Base-by-base conservation (phyloP, 2,888 invertebrate genomes). In the Oligia latruncula region DNA sequence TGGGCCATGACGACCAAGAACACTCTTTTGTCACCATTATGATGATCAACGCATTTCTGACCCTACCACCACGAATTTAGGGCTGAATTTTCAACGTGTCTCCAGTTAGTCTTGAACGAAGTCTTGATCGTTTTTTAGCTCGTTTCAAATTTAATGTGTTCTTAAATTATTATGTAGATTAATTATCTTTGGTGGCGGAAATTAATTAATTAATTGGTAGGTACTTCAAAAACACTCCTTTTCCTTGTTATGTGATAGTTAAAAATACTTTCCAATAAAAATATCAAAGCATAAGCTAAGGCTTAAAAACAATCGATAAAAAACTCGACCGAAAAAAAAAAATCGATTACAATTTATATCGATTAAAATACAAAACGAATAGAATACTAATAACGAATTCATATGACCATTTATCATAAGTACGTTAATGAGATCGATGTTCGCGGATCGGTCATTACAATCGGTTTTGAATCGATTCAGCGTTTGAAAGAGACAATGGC, bases 1-100 rank as follows among this genome's bases (percentile, higher is more conserved):
- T 97, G 92, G 96, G 96, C 94, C 96, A 95, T 90, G 89, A 91
- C 87, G 92, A 90, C 92, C 93, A 93, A 93, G 93, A 94, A 91
- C 94, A 93, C 81, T 90, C 93, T 92, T 93, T 93, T 93, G 92
- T 92, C 89, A 88, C 84, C 87, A 87, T 86, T 88, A 82, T 87
- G 58, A 77, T 64, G 20, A 80, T 49, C 89, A 88, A 74, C 73
- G 87, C 75, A 90, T 83, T 89, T 81, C 46, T 87, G 80, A 77
- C 81, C 78, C 77, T 86, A 85, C 75, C 46, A 15, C 65, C 46
- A 58, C 23, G 60, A 74, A 15, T 70, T 76, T 89, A 88, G 73
- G 74, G 82, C 77, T 77, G 68, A 80, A 79, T 74, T 72, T 83
- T 60, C 77, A 81, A 68, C 73, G 81, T 78, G 29, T n/a, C n/a